Conservation (phyloP, 1,140 invertebrate species). For the Halictus rubicundus region DNA sequence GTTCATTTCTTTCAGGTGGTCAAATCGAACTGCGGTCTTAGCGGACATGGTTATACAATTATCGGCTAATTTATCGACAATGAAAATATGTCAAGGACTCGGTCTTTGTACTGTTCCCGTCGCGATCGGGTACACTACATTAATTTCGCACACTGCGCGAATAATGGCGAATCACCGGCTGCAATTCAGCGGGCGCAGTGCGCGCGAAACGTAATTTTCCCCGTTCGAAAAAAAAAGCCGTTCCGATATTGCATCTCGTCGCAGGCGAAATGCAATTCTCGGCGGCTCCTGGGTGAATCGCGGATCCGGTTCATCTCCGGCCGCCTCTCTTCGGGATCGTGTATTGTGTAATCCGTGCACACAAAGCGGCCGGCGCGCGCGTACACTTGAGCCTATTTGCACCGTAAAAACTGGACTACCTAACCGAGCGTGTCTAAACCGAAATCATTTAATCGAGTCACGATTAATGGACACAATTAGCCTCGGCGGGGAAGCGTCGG, state of each 20-base stretch:
- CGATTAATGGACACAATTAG: conserved; percentile 66
- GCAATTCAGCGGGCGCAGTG: not conserved
- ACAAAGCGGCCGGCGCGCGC: conserved; percentile 24
- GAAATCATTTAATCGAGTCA: conserved; percentile 64
- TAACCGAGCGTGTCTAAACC: conserved; percentile 60
- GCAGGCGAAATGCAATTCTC: not conserved
- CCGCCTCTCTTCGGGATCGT: not conserved
- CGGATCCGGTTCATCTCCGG: too few relatives aligned
- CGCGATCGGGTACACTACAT: too few relatives aligned
- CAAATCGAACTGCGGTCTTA: too few relatives aligned
- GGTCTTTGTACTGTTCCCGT: too few relatives aligned
- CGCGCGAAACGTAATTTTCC: not conserved
- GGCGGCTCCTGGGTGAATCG: too few relatives aligned
- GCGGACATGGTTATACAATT: too few relatives aligned
- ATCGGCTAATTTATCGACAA: too few relatives aligned
- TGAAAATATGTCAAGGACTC: too few relatives aligned
- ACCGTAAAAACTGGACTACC: conserved; percentile 45
- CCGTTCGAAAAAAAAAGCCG: not conserved
- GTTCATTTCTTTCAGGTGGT: too few relatives aligned
- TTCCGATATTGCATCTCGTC: not conserved
- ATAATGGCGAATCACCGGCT: too few relatives aligned
- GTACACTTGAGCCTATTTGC: conserved; percentile 32
- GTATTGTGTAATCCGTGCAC: conserved; percentile 26
- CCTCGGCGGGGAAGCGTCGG: conserved; percentile 51
- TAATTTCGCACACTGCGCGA: too few relatives aligned